A percentile compares a stretch with the other conserved stretches of the same genome.
phyloP scores from a whole-genome alignment of 2,888 invertebrate species.

The Agrilus biguttatus region DNA sequence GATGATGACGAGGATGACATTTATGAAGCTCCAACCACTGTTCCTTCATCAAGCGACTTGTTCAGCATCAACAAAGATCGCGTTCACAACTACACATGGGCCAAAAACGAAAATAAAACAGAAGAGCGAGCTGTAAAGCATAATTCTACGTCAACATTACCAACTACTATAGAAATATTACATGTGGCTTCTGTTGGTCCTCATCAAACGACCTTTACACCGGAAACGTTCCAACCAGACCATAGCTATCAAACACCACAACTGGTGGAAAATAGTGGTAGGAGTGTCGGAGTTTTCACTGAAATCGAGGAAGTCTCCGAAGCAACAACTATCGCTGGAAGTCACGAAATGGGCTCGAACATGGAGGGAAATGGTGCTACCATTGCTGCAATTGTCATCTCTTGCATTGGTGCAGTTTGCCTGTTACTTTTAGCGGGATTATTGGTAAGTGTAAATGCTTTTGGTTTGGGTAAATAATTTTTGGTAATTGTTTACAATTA shows the following conservation, averaged over 20 bases:
- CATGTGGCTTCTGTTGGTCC: neutral
- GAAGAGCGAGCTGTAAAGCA: neutral
- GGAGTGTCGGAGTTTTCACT: slow-evolving; percentile 8
- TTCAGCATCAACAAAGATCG: too few species aligned
- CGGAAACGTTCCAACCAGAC: slow-evolving; percentile 1
- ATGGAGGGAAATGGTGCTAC: slow-evolving; percentile 46
- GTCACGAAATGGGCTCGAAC: slow-evolving; percentile 11
- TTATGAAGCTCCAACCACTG: slow-evolving; percentile 6
- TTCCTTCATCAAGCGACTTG: too few species aligned
- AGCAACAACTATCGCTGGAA: slow-evolving; percentile 23
- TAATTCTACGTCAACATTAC: neutral
- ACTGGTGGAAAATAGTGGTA: slow-evolving; percentile 10
- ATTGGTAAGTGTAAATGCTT: slow-evolving; percentile 47
- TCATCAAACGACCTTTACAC: neutral
- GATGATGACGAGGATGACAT: neutral
- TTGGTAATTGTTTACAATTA: too few species aligned
- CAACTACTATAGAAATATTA: neutral
- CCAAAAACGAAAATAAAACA: neutral
- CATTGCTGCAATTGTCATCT: slow-evolving; percentile 68
- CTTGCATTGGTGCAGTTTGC: slow-evolving; percentile 65
- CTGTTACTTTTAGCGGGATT: slow-evolving; percentile 62
- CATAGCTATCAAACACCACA: slow-evolving; percentile 11
- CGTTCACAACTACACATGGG: too few species aligned
- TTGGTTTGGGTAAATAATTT: too few species aligned
- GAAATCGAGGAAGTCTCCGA: slow-evolving; percentile 12